Base-by-base conservation (phyloP, 2,113 vertebrate species). In the Climacteris rufus region DNA sequence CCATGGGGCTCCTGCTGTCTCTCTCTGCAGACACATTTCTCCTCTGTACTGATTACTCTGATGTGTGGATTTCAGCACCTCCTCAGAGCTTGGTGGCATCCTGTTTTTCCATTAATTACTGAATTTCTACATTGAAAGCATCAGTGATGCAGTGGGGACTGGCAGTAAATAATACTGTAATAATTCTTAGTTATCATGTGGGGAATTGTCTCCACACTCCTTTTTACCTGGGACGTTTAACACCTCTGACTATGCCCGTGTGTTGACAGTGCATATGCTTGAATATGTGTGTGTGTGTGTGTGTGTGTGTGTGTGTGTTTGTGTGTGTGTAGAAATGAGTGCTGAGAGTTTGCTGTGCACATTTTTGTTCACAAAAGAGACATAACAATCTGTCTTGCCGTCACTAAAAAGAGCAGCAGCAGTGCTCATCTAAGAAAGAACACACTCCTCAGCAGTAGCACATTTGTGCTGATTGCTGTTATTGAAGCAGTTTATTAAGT, bases 401-500 rank as follows among this genome's bases (percentile, higher is more conserved):
- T 95, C 65, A 84, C 57, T 52, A 60, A 86, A 78, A 91, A 49
- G n/a, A 89, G 25, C 40, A 82, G 69, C 19, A 84, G 28, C 30
- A 60, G 28, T 19, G n/a, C 49, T 94, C 49, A 70, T 42, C 50
- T 94, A 35, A 83, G 61, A 57, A 76, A 82, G 70, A 83, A 40
- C n/a, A 74, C 56, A 9, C 30, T 83, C 35, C 44, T 94, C n/a
- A 39, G 63, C 47, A 44, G 22, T 56, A 65, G 28, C 49, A 47
- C 37, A 66, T 92, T 86, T 89, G 70, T 72, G 44, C 50, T 88
- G 78, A 78, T 90, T 95, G 60, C 68, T 90, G 69, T 87, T 80
- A 93, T 84, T 83, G 70, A 70, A 81, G 68, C n/a, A 68, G 88
- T 94, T 93, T 95, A 95, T 93, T 93, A 95, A 87, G 82, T 60